phyloP scores from a whole-genome alignment of 2,797 vertebrate species.

The Esox lucius region DNA sequence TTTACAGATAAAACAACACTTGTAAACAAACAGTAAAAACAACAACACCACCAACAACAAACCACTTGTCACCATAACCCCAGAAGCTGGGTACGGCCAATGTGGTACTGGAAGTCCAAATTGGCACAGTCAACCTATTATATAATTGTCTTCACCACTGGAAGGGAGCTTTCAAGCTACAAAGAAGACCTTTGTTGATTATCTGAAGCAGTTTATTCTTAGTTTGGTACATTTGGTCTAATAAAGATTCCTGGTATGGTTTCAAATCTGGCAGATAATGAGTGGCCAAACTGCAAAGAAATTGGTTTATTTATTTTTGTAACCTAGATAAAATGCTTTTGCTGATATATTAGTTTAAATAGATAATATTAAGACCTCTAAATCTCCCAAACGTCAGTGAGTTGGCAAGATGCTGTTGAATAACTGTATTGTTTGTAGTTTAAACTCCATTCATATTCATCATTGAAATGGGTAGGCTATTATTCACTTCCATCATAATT shows the following conservation, averaged over 20 bases:
- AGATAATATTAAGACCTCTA: not conserved
- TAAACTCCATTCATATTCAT: too few relatives aligned
- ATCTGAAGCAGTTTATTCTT: conserved; percentile 1
- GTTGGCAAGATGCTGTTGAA: too few relatives aligned
- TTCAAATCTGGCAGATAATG: not conserved
- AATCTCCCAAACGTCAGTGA: not conserved
- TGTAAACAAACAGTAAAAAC: too few relatives aligned
- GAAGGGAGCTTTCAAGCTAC: conserved; percentile 11
- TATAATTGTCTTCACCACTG: not conserved
- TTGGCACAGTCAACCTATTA: conserved; percentile 8
- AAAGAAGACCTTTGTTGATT: conserved; percentile 3
- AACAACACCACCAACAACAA: not conserved
- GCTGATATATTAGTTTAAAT: not conserved
- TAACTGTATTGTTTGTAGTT: too few relatives aligned
- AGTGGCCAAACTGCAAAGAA: not conserved
- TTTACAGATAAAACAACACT: too few relatives aligned
- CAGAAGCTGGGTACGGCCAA: not conserved
- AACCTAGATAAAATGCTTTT: not conserved
- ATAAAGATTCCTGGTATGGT: not conserved
- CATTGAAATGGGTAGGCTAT: too few relatives aligned
- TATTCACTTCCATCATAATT: too few relatives aligned
- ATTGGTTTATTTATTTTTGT: not conserved
- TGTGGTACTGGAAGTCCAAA: not conserved
- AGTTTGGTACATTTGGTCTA: not conserved
- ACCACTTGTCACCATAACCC: not conserved